A percentile compares a stretch with the other conserved stretches of the same genome.
These are phyloP conservation scores for Noctua comes DNA, from an alignment of 2,888 invertebrate species.

Conservation along the genomic window DNA sequence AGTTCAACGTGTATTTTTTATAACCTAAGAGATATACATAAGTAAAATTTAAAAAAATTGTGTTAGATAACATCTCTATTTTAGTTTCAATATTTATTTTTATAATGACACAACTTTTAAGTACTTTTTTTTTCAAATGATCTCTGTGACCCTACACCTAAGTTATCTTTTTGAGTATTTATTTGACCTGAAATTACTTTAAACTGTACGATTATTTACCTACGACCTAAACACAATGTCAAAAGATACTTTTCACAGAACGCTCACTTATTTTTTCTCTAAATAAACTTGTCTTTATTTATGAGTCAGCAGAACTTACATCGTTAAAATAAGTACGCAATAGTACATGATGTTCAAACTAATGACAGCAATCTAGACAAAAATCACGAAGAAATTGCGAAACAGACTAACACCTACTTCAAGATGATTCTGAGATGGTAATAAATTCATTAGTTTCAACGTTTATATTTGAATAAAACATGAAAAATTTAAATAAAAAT, in stretches of 20 bases:
- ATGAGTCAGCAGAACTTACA: background rate
- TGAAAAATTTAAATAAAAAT: slow-evolving; percentile 25
- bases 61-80: slow-evolving; percentile 3
- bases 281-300: background rate
- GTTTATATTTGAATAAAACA: slow-evolving; percentile 44
- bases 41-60: background rate
- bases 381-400: background rate
- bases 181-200: background rate
- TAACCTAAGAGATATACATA: background rate
- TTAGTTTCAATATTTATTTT: background rate
- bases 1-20: background rate
- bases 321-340: slow-evolving; percentile 4
- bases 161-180: background rate
- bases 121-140: background rate
- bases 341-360: slow-evolving; percentile 2
- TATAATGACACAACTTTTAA: background rate
- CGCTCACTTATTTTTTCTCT: background rate
- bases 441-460: slow-evolving; percentile 23
- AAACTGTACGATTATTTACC: background rate
- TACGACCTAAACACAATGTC: background rate
- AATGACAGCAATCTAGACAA: background rate
- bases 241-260: background rate
- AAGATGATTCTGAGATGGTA: slow-evolving; percentile 5
- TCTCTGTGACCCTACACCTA: background rate
- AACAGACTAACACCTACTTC: background rate